Evolutionary conservation across 2,888 invertebrate genomes (phyloP).

Genomic region (Caenorhabditis drosophilae): DNA sequence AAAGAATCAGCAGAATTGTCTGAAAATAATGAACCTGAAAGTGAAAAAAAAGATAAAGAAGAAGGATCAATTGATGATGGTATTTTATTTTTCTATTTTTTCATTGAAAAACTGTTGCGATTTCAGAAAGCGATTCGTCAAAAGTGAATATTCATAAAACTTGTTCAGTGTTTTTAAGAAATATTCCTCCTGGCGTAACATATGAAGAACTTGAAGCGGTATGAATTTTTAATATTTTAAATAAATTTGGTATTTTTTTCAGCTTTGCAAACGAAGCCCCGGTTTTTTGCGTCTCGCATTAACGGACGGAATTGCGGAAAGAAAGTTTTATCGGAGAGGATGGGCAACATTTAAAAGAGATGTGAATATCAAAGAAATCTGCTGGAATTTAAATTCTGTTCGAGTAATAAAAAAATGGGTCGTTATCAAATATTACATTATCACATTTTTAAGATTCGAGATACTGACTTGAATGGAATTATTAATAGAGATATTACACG

Average conservation of each 20-base stretch:
- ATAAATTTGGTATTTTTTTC: slow-evolving; percentile 39
- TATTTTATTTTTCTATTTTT: neutral
- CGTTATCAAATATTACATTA: neutral
- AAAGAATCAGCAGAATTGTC: slow-evolving; percentile 20
- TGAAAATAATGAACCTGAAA: no score
- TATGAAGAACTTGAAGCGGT: slow-evolving; percentile 94
- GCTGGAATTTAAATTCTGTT: slow-evolving; percentile 96
- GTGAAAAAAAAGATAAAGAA: slow-evolving; percentile 19
- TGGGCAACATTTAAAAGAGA: slow-evolving; percentile 91
- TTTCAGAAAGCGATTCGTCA: slow-evolving; percentile 21
- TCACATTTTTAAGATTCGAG: slow-evolving; percentile 76
- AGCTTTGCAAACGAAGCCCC: slow-evolving; percentile 87
- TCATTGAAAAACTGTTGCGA: neutral
- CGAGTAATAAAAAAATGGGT: slow-evolving; percentile 70
- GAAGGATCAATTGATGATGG: slow-evolving; percentile 37
- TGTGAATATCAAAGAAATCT: slow-evolving; percentile 98
- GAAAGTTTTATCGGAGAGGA: slow-evolving; percentile 92
- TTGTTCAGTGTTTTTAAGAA: slow-evolving; percentile 92
- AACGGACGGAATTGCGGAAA: slow-evolving; percentile 93
- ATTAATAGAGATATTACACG: slow-evolving; percentile 95
- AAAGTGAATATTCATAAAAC: slow-evolving; percentile 79
- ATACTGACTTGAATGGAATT: slow-evolving; percentile 90
- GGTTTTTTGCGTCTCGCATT: slow-evolving; percentile 93
- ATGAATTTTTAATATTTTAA: slow-evolving; percentile 69
- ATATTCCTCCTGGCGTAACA: slow-evolving; percentile 92